Evolutionary conservation across 2,113 vertebrate genomes (phyloP).

Genomic region (Orycteropus afer): DNA sequence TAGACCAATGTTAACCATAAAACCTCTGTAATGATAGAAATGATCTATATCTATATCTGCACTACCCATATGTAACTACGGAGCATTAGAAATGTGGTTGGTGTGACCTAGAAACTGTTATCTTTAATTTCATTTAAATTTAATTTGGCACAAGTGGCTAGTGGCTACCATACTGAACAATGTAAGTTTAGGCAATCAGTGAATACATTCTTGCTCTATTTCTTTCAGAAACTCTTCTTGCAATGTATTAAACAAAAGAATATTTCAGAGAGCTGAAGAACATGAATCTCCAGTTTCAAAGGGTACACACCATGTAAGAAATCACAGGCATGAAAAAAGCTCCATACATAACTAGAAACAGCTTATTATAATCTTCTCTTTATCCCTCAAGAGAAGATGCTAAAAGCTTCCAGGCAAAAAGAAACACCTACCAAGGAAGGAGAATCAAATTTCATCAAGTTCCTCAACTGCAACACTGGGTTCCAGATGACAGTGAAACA

Average conservation of each 20-base stretch:
- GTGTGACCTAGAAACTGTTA: neutral
- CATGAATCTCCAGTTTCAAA: neutral
- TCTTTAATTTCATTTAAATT: neutral
- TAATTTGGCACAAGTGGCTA: neutral
- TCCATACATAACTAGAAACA: neutral
- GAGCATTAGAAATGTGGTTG: too few species aligned
- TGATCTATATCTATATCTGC: too few species aligned
- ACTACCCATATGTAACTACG: too few species aligned
- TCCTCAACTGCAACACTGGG: neutral
- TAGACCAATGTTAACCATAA: neutral
- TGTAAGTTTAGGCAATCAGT: neutral
- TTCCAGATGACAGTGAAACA: neutral
- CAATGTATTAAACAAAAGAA: slow-evolving; percentile 16
- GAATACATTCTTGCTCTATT: neutral
- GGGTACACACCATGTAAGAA: neutral
- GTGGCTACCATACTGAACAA: neutral
- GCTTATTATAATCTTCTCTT: neutral
- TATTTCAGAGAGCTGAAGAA: slow-evolving; percentile 6
- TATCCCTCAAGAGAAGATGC: neutral
- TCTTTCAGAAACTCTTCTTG: neutral
- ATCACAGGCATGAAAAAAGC: neutral
- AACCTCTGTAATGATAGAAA: too few species aligned
- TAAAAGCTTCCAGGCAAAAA: neutral
- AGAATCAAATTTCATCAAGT: neutral
- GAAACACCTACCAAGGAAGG: neutral